Evolutionary conservation across 2,797 vertebrate genomes (phyloP).

Genomic region (Manis pentadactyla): DNA sequence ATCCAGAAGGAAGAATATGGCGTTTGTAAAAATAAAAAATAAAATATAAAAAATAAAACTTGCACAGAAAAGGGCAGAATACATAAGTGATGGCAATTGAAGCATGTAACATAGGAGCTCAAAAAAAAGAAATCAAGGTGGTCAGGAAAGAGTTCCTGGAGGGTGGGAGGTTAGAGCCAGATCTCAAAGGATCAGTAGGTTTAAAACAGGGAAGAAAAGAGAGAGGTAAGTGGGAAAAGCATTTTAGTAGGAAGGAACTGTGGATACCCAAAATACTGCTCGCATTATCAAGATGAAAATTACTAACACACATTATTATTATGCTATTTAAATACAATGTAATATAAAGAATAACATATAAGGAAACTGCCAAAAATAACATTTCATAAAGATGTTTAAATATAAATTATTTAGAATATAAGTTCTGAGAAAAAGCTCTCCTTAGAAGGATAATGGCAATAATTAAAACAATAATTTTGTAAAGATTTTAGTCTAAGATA

Average conservation of each 20-base stretch:
- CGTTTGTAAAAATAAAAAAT: too few relatives aligned
- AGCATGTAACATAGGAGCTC: too few relatives aligned
- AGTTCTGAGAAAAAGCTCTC: background rate
- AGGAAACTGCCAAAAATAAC: background rate
- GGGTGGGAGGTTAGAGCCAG: too few relatives aligned
- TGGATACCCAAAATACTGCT: background rate
- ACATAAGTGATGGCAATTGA: too few relatives aligned
- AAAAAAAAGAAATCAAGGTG: too few relatives aligned
- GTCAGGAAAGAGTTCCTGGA: too few relatives aligned
- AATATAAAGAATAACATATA: background rate
- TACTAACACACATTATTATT: background rate
- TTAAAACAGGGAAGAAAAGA: background rate
- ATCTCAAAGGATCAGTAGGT: background rate
- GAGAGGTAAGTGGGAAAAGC: too few relatives aligned
- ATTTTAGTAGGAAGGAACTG: background rate
- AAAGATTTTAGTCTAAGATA: background rate
- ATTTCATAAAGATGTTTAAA: background rate
- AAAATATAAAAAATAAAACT: too few relatives aligned
- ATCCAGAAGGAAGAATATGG: too few relatives aligned
- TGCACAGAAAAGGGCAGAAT: too few relatives aligned
- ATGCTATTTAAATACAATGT: background rate
- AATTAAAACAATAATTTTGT: background rate
- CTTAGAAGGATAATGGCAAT: background rate
- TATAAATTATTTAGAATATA: background rate
- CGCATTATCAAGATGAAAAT: background rate